Percentiles rank a stretch among this genome's conserved stretches.
Evolutionary conservation across 2,797 vertebrate genomes (phyloP).

Genomic region (Amazonetta brasiliensis): DNA sequence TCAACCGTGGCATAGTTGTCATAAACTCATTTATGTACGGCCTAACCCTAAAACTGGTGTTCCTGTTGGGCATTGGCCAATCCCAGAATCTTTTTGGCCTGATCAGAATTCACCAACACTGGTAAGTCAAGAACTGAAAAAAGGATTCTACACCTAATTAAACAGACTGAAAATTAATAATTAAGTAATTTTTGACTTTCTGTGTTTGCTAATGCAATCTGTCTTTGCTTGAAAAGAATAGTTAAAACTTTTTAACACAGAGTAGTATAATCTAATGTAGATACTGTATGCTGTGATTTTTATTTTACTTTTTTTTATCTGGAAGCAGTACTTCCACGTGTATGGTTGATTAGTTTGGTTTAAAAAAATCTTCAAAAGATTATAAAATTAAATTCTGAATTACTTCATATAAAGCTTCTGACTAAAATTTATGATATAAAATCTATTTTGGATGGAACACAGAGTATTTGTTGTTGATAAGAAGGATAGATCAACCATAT

Average conservation of each 20-base stretch:
- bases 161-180: background rate
- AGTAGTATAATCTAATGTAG: background rate
- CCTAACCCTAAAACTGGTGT: conserved; percentile 97
- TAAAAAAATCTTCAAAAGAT: background rate
- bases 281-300: background rate
- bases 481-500: background rate
- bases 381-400: background rate
- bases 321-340: background rate
- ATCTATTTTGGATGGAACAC: background rate
- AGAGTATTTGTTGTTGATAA: background rate
- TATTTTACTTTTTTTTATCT: background rate
- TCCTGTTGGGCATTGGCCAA: conserved; percentile 97
- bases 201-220: background rate
- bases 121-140: conserved; percentile 83
- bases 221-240: background rate
- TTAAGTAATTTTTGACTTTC: background rate
- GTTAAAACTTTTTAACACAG: background rate
- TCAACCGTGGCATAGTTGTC: conserved; percentile 96
- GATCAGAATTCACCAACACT: conserved; percentile 97
- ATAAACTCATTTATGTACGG: conserved; percentile 97
- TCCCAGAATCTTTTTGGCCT: conserved; percentile 98
- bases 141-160: background rate
- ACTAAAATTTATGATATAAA: background rate
- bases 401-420: background rate
- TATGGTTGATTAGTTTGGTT: background rate